These are phyloP conservation scores for Cecropterus lyciades DNA, from an alignment of 1,140 invertebrate species.

Conservation along the genomic window DNA sequence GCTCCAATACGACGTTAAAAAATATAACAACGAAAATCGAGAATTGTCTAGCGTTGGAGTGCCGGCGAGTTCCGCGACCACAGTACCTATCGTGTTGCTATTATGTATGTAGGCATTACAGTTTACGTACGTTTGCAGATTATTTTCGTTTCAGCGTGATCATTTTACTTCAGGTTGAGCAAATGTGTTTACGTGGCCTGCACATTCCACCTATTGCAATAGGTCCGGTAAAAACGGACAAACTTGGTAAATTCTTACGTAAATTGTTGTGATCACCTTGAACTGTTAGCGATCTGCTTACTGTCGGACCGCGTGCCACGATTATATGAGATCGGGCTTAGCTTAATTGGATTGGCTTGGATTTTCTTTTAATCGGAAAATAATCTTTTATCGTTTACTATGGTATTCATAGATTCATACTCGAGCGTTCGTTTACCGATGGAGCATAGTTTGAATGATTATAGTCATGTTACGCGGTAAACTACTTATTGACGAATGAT, in stretches of 20 bases:
- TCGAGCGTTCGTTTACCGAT: too few relatives aligned
- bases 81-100: not conserved
- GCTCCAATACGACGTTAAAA: not conserved
- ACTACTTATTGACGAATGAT: not conserved
- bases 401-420: not conserved
- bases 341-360: conserved; percentile 24
- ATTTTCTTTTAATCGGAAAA: conserved; percentile 9
- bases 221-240: conserved; percentile 6
- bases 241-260: conserved; percentile 17
- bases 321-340: conserved; percentile 11
- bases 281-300: conserved; percentile 18
- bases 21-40: not conserved
- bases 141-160: not conserved
- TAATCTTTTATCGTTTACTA: not conserved
- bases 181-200: conserved; percentile 16
- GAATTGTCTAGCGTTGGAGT: too few relatives aligned
- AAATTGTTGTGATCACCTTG: conserved; percentile 27
- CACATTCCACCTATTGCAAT: conserved; percentile 15
- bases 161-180: not conserved
- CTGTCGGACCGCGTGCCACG: not conserved
- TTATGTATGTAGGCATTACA: not conserved
- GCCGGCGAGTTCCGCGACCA: not conserved
- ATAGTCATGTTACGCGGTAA: not conserved
- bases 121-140: not conserved
- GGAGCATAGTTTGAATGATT: not conserved